Evolutionary conservation across 2,888 invertebrate species (phyloP), one percentile per base, ranked within the genome.

Genomic region (Rambutsinella grinnellia): DNA sequence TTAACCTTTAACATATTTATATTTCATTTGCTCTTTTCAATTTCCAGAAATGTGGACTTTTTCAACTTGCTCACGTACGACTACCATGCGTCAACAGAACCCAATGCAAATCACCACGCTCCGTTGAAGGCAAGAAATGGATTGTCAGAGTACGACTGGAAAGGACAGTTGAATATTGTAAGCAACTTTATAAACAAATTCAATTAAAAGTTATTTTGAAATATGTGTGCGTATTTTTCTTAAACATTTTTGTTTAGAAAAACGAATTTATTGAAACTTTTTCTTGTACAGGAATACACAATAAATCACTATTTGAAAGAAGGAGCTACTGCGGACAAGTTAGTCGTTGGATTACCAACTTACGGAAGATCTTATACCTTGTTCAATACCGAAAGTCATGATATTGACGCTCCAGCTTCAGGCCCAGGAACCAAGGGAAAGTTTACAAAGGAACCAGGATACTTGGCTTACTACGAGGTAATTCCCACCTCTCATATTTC

Each of bases 401-500:
- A 93, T 72, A 62, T 96, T n/a, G 96, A 95, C 0, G 90, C 95
- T 0, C 94, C 95, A 0, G 92, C 96, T 0, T 95, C 95, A 85
- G 96, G 95, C 0, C 95, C 96, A 0, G 96, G 96, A 0, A 93
- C 93, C 70, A 94, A 95, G 86, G 96, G 96, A 3, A 94, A 94
- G 72, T 94, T 94, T 1, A 96, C 96, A 0, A 90, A 94, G 82
- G 96, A 97, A 87, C 95, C 95, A 84, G 96, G 97, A 77, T 97
- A 96, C 85, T 88, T 96, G 82, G 94, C 96, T 24, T 96, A 95
- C 85, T 96, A 96, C 86, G 96, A 96, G 90, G 95, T 95, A 85
- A 84, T 8, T 8, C 36, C 36, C 36, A 36, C n/a, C n/a, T n/a
- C n/a, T n/a, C n/a, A n/a, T n/a, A n/a, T n/a, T n/a, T n/a, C n/a